Conservation (phyloP, 2,888 invertebrate genomes). For the Lysandra bellargus region DNA sequence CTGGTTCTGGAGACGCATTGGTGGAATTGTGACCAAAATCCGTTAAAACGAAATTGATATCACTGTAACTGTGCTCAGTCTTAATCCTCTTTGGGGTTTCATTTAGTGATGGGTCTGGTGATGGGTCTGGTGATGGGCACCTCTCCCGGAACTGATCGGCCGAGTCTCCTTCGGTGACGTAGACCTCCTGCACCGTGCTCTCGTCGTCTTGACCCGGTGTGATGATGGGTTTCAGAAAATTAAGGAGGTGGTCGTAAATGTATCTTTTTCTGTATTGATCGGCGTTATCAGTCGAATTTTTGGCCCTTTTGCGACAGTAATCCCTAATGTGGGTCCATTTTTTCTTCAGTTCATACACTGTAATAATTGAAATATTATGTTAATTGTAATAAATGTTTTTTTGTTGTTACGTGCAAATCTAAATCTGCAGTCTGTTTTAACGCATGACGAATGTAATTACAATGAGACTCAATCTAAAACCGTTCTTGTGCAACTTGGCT, state of each 20-base stretch:
- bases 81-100: not conserved
- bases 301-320: not conserved
- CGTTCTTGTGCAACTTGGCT: no score
- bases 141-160: not conserved
- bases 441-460: no score
- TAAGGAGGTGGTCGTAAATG: not conserved
- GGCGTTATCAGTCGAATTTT: not conserved
- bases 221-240: not conserved
- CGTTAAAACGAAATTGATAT: no score
- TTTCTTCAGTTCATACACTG: not conserved
- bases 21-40: no score
- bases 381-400: not conserved
- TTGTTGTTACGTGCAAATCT: not conserved
- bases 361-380: not conserved
- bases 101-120: not conserved
- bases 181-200: not conserved
- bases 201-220: not conserved
- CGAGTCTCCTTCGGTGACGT: not conserved
- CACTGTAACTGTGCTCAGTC: not conserved
- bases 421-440: no score
- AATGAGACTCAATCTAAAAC: no score
- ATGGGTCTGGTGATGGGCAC: not conserved
- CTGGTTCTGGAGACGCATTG: no score
- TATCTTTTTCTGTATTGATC: not conserved
- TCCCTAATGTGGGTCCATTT: conserved; percentile 3